These are phyloP conservation scores for Phalacrocorax pelagicus DNA, from an alignment of 2,113 vertebrate genomes.

Conservation along the genomic window DNA sequence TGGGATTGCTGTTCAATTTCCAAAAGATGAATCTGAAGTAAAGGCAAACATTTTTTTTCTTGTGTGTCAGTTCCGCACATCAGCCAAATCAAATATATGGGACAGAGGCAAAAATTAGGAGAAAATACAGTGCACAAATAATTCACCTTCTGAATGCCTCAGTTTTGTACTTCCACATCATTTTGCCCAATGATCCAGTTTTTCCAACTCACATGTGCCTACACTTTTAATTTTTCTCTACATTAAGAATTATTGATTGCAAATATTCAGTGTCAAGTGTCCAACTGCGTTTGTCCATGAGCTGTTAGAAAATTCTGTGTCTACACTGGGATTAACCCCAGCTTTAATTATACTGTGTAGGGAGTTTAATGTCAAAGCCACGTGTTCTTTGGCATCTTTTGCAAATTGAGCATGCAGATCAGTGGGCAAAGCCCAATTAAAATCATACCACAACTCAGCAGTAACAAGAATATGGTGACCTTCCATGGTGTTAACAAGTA, in stretches of 20 bases:
- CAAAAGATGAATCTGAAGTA: neutral
- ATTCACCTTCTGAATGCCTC: neutral
- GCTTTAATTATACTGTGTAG: neutral
- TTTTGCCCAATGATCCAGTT: neutral
- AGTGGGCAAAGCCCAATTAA: slow-evolving; percentile 10
- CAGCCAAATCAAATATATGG: neutral
- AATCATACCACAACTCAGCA: neutral
- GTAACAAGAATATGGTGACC: neutral
- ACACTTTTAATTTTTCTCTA: neutral
- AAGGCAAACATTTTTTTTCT: neutral
- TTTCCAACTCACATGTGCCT: neutral
- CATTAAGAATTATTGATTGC: neutral
- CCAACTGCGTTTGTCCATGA: neutral
- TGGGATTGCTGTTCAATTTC: neutral
- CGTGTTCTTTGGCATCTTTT: neutral
- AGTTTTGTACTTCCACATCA: neutral
- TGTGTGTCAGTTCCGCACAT: neutral
- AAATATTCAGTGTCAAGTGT: neutral
- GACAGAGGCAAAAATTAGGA: neutral
- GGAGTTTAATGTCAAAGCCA: neutral
- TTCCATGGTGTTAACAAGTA: neutral
- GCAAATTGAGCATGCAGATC: neutral
- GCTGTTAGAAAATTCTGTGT: neutral
- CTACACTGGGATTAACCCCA: neutral
- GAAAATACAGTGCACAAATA: neutral